These are phyloP conservation scores for Axinella damicornis DNA, from an alignment of 37 sponge, comb jelly and placozoan species.

Conservation along the genomic window DNA sequence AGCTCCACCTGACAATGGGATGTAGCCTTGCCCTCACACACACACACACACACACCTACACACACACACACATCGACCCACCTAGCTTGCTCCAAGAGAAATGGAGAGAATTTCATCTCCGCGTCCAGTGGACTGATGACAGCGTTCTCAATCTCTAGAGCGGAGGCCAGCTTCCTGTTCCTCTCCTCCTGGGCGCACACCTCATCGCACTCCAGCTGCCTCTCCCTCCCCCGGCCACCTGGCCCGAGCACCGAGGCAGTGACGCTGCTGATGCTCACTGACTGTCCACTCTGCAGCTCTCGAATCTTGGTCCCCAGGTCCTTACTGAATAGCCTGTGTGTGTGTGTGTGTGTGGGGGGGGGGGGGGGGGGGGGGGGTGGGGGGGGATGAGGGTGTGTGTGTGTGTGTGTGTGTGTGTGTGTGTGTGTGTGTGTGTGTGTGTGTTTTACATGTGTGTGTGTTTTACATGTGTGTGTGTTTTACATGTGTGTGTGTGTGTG, in stretches of 20 bases:
- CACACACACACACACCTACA: background rate
- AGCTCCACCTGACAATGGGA: no score
- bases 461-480: no score
- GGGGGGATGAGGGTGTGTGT: background rate
- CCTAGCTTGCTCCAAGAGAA: slow-evolving; percentile 45
- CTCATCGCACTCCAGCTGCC: slow-evolving; percentile 83
- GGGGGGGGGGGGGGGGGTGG: background rate
- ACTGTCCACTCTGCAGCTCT: slow-evolving; percentile 63
- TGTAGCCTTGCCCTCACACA: no score
- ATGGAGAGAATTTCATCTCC: slow-evolving; percentile 17
- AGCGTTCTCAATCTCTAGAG: slow-evolving; percentile 44
- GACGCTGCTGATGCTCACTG: slow-evolving; percentile 30
- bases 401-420: no score
- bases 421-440: no score
- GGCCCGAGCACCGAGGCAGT: background rate
- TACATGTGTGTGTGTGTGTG: no score
- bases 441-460: no score
- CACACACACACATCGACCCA: slow-evolving; percentile 6
- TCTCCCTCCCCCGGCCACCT: slow-evolving; percentile 2
- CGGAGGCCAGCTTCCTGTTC: slow-evolving; percentile 63
- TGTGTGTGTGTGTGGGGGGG: slow-evolving; percentile 1
- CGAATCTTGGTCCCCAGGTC: slow-evolving; percentile 56
- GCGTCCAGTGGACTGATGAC: slow-evolving; percentile 11
- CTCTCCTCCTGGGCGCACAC: slow-evolving; percentile 80
- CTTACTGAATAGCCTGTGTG: slow-evolving; percentile 44